phyloP scores from a whole-genome alignment of 2,888 invertebrate species.

The Caradrina kadenii region DNA sequence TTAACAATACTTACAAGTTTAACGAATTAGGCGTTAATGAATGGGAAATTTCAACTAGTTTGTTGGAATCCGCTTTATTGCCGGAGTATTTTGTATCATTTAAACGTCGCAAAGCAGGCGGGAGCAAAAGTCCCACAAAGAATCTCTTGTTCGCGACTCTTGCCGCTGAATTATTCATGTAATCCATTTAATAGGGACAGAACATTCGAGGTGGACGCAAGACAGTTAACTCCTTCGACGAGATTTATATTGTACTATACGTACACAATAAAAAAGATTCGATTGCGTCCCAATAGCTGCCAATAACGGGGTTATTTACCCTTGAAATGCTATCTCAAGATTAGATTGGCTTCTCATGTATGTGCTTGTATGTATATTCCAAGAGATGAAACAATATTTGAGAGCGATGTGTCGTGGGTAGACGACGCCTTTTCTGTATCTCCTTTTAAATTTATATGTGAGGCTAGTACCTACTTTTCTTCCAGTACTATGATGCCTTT shows the following conservation, averaged over 20 bases:
- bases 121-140: conserved; percentile 66
- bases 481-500: conserved; percentile 29
- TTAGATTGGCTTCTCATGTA: conserved; percentile 56
- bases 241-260: conserved; percentile 70
- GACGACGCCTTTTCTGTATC: conserved; percentile 24
- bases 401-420: conserved; percentile 28
- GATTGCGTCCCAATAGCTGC: conserved; percentile 59
- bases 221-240: conserved; percentile 64
- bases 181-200: conserved; percentile 83
- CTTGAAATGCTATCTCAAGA: conserved; percentile 56
- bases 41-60: conserved; percentile 34
- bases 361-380: conserved; percentile 47
- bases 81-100: conserved; percentile 52
- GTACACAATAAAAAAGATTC: conserved; percentile 59
- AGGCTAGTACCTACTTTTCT: conserved; percentile 4
- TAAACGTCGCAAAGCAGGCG: conserved; percentile 57
- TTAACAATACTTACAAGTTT: conserved; percentile 31
- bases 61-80: conserved; percentile 34
- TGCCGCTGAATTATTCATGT: conserved; percentile 87
- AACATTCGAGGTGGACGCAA: conserved; percentile 59
- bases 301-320: conserved; percentile 59
- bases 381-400: conserved; percentile 49
- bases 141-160: conserved; percentile 74
- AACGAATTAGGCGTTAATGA: conserved; percentile 49
- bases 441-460: conserved; percentile 31